Evolutionary conservation across 2,888 invertebrate genomes (phyloP), one percentile per base, ranked within the genome.

Genomic region (Beris chalybata): DNA sequence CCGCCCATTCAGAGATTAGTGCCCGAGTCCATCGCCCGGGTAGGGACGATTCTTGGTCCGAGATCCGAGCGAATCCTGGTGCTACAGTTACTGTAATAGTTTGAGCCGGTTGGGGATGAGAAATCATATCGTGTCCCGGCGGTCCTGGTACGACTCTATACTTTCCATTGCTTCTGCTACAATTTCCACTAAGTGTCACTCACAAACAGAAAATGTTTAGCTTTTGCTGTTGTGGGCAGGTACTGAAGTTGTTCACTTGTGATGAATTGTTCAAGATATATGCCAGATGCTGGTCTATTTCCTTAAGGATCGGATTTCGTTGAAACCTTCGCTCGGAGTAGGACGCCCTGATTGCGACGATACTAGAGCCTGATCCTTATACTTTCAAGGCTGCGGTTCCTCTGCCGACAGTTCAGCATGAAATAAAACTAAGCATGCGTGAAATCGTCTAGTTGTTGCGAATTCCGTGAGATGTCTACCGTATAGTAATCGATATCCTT

Each of bases 131-230:
- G 61, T 32, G 50, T 61, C 52, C 50, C 38, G 61, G 32, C 22
- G 52, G 50, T 38, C 52, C 38, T 13, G n/a, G 38, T 4, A 61
- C 38, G 38, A 9, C 38, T 38, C 38, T 38, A 13, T 38, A 15
- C 52, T 61, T 15, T 11, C 38, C 38, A 38, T 52, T 52, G 52
- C n/a, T 32, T 11, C 15, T 38, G 50, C 22, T 38, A 61, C 38
- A 38, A 15, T 52, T 50, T 38, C 61, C 61, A 59, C 52, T 61
- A 61, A 61, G 61, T 61, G 61, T 61, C 61, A 61, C 50, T 61
- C 61, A 61, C 52, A 61, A 61, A 50, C 61, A 61, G 61, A 61
- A 61, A 61, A 50, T 61, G 61, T 52, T 61, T 38, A 52, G 50
- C 38, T 61, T 50, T 31, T 32, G 50, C 61, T 61, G 61, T 61